phyloP scores from a whole-genome alignment of 2,113 vertebrate species.

The Mus spicilegus region DNA sequence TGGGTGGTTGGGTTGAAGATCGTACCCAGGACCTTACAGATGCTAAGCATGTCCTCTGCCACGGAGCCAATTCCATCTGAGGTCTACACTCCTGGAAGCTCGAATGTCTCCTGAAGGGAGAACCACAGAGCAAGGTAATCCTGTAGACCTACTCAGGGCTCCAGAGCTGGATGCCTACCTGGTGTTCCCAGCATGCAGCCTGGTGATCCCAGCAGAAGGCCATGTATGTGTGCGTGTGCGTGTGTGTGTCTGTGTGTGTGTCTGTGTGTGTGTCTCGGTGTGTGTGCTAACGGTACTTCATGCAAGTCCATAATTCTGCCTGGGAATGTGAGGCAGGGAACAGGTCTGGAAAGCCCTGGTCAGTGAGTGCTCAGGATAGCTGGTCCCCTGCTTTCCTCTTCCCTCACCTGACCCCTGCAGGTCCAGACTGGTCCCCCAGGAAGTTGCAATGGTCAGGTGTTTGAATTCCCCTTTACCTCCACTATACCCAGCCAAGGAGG shows the following conservation, averaged over 20 bases:
- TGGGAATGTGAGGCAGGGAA: too few species aligned
- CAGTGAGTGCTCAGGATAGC: neutral
- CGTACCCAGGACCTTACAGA: neutral
- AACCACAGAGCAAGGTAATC: neutral
- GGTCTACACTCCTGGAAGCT: neutral
- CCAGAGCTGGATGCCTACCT: neutral
- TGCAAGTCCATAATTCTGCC: too few species aligned
- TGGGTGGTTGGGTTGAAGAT: neutral
- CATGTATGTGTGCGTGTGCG: neutral
- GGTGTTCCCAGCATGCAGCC: neutral
- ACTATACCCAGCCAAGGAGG: neutral
- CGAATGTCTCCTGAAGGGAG: neutral
- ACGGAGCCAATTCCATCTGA: neutral
- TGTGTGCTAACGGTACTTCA: too few species aligned
- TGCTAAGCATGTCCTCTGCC: too few species aligned
- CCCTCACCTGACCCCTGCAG: neutral
- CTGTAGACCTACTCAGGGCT: neutral
- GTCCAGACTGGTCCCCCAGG: neutral
- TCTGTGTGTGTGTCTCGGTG: too few species aligned
- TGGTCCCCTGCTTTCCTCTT: neutral
- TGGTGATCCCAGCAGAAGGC: neutral
- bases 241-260: neutral
- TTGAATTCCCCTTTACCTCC: neutral
- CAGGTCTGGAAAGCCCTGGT: neutral
- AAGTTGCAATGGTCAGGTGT: neutral